Evolutionary conservation across 2,113 vertebrate species (phyloP).

Genomic region (Phoenicopterus ruber): DNA sequence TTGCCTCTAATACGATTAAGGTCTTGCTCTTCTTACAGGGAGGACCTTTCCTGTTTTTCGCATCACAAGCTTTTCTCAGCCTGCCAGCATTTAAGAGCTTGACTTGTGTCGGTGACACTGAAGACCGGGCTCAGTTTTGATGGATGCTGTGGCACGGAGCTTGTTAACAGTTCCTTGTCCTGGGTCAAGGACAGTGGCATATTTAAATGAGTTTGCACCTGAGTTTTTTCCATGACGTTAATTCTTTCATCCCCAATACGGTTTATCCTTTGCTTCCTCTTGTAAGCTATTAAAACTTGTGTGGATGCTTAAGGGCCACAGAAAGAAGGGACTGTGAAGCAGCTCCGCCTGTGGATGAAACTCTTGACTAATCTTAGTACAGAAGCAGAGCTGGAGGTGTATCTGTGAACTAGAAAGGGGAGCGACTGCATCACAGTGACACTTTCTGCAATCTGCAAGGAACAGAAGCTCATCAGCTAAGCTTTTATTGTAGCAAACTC

Average conservation of each 20-base stretch:
- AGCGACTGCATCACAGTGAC: accelerated
- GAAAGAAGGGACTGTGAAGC: neutral
- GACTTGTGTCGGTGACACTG: neutral
- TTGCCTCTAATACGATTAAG: neutral
- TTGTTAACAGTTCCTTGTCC: neutral
- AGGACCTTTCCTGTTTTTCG: neutral
- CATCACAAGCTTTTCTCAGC: neutral
- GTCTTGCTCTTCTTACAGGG: neutral
- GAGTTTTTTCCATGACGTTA: neutral
- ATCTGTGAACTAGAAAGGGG: neutral
- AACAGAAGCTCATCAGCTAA: neutral
- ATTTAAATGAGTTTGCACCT: neutral
- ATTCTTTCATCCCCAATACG: neutral
- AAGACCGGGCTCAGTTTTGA: neutral
- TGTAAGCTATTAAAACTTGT: neutral
- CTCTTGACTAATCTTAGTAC: neutral
- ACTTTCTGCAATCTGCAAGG: neutral
- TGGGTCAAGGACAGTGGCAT: neutral
- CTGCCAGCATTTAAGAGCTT: neutral
- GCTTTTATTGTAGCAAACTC: neutral
- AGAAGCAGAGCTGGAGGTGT: neutral
- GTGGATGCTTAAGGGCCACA: neutral
- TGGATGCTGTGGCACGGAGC: neutral
- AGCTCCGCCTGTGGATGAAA: neutral
- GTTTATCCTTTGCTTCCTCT: neutral